Evolutionary conservation across 2,888 invertebrate species (phyloP).

Genomic region (Buathra laborator): DNA sequence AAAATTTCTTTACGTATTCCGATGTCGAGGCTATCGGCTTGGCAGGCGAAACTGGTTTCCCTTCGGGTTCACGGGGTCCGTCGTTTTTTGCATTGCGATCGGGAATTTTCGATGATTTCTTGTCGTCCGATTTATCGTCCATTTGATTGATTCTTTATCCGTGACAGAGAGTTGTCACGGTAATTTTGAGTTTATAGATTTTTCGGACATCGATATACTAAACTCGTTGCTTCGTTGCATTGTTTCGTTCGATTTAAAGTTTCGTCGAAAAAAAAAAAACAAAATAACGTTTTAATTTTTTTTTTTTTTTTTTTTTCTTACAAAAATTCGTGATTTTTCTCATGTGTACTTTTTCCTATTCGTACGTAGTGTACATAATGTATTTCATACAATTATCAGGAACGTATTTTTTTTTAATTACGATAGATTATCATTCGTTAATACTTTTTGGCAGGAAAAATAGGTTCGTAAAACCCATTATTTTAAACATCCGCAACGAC

Average conservation of each 20-base stretch:
- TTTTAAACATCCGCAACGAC: background rate
- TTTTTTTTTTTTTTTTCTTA: background rate
- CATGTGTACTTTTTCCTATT: background rate
- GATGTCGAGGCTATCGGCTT: background rate
- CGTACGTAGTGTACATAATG: background rate
- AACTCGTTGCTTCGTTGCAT: constrained; percentile 14
- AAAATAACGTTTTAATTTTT: background rate
- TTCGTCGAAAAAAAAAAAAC: constrained; percentile 3
- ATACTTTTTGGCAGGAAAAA: background rate
- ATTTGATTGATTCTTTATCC: constrained; percentile 7
- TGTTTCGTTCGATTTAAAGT: background rate
- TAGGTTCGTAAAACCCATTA: background rate
- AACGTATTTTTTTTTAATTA: background rate
- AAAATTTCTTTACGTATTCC: constrained; percentile 41
- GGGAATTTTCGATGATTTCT: constrained; percentile 9
- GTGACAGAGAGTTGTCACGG: constrained; percentile 22
- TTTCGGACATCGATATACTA: constrained; percentile 12
- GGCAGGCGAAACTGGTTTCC: background rate
- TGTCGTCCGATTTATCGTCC: constrained; percentile 43
- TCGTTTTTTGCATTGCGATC: constrained; percentile 14
- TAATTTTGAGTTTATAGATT: constrained; percentile 41
- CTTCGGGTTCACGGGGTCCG: background rate
- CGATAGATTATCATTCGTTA: background rate
- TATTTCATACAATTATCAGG: background rate
- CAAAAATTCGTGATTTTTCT: background rate